A percentile compares a stretch with the other conserved stretches of the same genome.
Conservation (phyloP, 1,140 invertebrate genomes). For the Archivesica marissinica region DNA sequence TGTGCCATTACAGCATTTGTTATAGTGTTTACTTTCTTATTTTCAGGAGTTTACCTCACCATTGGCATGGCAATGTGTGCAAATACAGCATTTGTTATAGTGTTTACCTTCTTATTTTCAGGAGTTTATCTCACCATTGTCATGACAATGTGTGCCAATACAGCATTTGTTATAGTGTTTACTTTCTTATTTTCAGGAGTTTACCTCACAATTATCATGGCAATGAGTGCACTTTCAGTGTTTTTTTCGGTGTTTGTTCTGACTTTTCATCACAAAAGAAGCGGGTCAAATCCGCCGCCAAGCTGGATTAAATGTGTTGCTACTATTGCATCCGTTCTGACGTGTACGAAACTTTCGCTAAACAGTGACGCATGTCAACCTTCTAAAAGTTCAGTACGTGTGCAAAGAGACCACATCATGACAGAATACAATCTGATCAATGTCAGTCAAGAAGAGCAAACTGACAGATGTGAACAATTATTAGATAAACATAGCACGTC, state of each 20-base stretch:
- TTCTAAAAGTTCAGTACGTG: conserved; percentile 14
- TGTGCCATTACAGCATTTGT: too few species aligned
- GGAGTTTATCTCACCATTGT: too few species aligned
- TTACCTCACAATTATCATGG: conserved; percentile 83
- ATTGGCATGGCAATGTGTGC: too few species aligned
- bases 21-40: too few species aligned
- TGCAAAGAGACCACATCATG: background rate
- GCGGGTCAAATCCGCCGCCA: conserved; percentile 73
- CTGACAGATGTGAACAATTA: conserved; percentile 54
- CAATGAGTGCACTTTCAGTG: conserved; percentile 83
- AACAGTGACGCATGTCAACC: conserved; percentile 13
- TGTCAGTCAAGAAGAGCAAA: conserved; percentile 44
- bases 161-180: too few species aligned
- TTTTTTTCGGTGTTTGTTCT: conserved; percentile 83
- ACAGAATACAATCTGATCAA: conserved; percentile 58
- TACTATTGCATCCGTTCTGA: conserved; percentile 55
- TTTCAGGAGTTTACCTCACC: too few species aligned
- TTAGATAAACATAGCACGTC: background rate
- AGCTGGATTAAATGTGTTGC: conserved; percentile 68
- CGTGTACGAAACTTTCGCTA: conserved; percentile 69
- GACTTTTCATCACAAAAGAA: conserved; percentile 81
- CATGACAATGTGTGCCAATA: too few species aligned
- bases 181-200: conserved; percentile 79
- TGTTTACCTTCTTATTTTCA: too few species aligned
- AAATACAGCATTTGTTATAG: too few species aligned